Evolutionary conservation across 1,140 invertebrate species (phyloP).

Genomic region (Scylla paramamosain): DNA sequence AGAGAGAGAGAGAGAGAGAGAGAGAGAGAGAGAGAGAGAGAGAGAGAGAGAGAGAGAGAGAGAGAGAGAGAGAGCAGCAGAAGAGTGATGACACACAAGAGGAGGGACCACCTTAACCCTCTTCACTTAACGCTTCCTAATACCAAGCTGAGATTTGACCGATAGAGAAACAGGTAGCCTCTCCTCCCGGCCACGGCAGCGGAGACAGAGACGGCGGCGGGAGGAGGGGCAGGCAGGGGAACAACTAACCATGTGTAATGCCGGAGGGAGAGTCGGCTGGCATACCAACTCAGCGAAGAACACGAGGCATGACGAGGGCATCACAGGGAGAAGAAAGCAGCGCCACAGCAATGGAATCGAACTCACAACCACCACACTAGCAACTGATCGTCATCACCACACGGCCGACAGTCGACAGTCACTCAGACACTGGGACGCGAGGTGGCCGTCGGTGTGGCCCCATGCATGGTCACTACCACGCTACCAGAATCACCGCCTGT

Average conservation of each 20-base stretch:
- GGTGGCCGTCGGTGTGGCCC: neutral
- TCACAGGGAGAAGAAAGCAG: neutral
- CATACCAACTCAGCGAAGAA: conserved; percentile 49
- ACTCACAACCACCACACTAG: neutral
- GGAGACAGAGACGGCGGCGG: neutral
- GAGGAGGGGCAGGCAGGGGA: neutral
- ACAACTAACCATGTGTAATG: conserved; percentile 53
- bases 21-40: conserved; percentile 46
- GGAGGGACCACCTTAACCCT: neutral
- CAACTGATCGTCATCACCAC: conserved; percentile 7
- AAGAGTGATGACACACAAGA: neutral
- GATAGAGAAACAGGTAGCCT: neutral
- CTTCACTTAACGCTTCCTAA: neutral
- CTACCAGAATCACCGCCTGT: neutral
- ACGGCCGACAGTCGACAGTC: conserved; percentile 1
- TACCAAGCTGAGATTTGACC: neutral
- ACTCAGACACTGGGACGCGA: neutral
- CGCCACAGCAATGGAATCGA: neutral
- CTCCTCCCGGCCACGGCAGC: neutral
- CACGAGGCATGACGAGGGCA: neutral
- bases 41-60: conserved; percentile 43
- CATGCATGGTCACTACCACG: conserved; percentile 4
- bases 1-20: neutral
- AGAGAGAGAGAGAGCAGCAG: conserved; percentile 26
- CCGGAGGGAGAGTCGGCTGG: conserved; percentile 41